These are phyloP conservation scores for Amphiduros pacificus DNA, from an alignment of 2,888 invertebrate species.

Conservation along the genomic window DNA sequence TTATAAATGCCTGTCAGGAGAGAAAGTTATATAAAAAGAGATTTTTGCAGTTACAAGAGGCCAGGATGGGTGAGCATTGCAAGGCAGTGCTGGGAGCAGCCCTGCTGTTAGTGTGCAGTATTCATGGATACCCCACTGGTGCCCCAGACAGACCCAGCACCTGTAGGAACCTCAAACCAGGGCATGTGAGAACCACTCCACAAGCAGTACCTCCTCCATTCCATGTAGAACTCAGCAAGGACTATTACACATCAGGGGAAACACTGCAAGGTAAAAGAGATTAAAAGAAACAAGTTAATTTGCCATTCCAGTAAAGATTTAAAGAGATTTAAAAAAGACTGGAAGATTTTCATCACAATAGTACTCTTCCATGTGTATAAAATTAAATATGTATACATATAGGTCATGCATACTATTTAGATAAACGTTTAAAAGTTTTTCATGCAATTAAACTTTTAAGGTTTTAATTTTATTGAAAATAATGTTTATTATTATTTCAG, in stretches of 20 bases:
- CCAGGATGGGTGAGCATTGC: no score
- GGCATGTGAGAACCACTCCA: neutral
- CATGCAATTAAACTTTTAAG: no score
- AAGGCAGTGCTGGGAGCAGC: no score
- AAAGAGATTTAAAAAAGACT: neutral
- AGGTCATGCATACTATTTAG: no score
- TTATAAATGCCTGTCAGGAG: no score
- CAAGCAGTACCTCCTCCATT: constrained; percentile 6
- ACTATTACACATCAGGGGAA: constrained; percentile 2
- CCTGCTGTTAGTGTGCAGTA: no score
- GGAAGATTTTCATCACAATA: neutral
- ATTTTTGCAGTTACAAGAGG: no score
- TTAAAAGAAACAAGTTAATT: neutral
- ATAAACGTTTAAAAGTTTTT: no score
- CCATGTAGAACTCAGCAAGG: neutral
- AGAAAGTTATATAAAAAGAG: no score
- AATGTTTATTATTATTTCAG: constrained; percentile 6
- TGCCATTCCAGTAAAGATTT: neutral
- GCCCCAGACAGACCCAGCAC: neutral
- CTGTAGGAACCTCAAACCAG: constrained; percentile 4
- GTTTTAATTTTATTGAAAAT: neutral
- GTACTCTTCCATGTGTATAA: neutral
- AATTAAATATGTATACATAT: neutral
- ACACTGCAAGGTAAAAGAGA: neutral
- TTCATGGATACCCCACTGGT: neutral